Evolutionary conservation across 2,888 invertebrate species (phyloP).

Genomic region (Cephus runcator): DNA sequence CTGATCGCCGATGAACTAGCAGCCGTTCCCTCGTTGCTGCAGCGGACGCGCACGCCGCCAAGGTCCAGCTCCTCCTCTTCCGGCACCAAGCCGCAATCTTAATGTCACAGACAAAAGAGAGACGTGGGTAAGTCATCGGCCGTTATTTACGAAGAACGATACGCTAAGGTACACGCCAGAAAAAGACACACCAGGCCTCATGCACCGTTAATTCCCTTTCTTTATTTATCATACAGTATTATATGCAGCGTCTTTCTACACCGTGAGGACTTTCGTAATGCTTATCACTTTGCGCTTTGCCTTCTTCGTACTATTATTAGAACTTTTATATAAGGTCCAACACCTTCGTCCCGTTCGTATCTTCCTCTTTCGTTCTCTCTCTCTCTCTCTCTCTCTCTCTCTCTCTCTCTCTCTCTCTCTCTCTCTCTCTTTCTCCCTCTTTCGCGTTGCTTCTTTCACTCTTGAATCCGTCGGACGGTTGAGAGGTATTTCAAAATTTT

Average conservation of each 20-base stretch:
- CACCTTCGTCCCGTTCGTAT: slow-evolving; percentile 23
- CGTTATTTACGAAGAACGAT: neutral
- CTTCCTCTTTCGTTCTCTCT: neutral
- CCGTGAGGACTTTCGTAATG: neutral
- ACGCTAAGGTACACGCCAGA: slow-evolving; percentile 5
- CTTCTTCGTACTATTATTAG: neutral
- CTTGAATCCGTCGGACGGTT: neutral
- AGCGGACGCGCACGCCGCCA: slow-evolving; percentile 56
- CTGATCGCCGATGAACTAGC: slow-evolving; percentile 31
- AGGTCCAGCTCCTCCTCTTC: slow-evolving; percentile 67
- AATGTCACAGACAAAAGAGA: slow-evolving; percentile 58
- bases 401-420: too few species aligned
- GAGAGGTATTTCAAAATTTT: neutral
- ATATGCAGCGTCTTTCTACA: neutral
- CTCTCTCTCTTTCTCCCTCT: neutral
- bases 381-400: neutral
- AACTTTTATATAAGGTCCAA: neutral
- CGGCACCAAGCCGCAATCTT: slow-evolving; percentile 59
- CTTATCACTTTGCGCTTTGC: neutral
- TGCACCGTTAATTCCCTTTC: neutral
- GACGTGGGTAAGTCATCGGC: slow-evolving; percentile 38
- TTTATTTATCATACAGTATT: neutral
- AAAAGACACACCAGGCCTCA: slow-evolving; percentile 12
- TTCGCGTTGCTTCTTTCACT: slow-evolving; percentile 3
- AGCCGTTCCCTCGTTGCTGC: slow-evolving; percentile 21